Evolutionary conservation across 1,140 invertebrate species (phyloP).

Genomic region (Nebria ingens): DNA sequence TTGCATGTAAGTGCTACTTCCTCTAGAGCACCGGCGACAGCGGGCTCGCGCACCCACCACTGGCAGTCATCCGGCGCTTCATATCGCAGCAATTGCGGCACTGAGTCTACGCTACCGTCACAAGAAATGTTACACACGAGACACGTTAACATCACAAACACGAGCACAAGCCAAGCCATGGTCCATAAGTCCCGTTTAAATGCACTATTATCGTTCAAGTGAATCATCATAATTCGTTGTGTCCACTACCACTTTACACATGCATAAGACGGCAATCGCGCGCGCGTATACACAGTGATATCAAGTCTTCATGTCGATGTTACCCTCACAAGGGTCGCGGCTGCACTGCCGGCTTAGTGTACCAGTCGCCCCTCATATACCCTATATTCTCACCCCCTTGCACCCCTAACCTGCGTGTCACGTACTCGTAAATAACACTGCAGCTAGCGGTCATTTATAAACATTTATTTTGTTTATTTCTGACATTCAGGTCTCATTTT

Average conservation of each 20-base stretch:
- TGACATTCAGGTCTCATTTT: conserved; percentile 3
- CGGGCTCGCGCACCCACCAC: conserved; percentile 51
- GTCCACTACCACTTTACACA: conserved; percentile 12
- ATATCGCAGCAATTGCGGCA: conserved; percentile 50
- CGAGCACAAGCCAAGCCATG: conserved; percentile 20
- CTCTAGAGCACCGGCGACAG: conserved; percentile 37
- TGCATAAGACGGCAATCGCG: conserved; percentile 12
- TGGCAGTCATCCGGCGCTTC: conserved; percentile 76
- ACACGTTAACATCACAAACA: conserved; percentile 24
- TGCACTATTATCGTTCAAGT: background rate
- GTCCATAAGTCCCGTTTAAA: conserved; percentile 11
- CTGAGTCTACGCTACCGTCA: conserved; percentile 38
- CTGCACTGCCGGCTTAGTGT: background rate
- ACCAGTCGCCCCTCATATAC: conserved; percentile 1
- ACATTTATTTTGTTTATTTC: conserved; percentile 10
- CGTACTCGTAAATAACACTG: conserved; percentile 7
- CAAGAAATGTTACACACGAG: conserved; percentile 35
- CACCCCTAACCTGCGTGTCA: conserved; percentile 2
- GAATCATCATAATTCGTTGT: background rate
- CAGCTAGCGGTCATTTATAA: conserved; percentile 9
- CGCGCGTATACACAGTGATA: background rate
- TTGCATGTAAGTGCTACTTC: conserved; percentile 70
- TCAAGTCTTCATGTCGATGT: conserved; percentile 4
- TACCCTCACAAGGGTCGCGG: background rate
- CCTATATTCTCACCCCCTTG: background rate